Evolutionary conservation across 2,888 invertebrate genomes (phyloP), one percentile per base, ranked within the genome.

Genomic region (Erynnis tages): DNA sequence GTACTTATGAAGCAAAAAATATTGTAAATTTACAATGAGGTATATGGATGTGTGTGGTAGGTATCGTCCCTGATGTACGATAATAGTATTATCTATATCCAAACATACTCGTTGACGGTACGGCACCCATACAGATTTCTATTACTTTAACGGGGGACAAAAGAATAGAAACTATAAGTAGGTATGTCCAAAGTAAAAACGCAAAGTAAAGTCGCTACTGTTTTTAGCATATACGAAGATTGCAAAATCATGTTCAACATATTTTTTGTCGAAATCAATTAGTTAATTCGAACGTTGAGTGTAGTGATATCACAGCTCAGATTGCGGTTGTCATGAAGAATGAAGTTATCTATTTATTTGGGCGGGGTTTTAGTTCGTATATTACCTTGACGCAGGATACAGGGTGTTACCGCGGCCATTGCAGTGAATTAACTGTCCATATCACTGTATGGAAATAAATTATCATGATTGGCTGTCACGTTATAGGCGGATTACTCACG

Each of bases 401-500:
- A 56, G 57, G 63, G 60, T 58, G 58, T 61, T 60, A 55, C 59
- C 55, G 53, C 50, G 57, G 55, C 57, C 54, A 52, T 56, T 48
- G 55, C 40, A 13, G 14, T 53, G 60, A 58, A 68, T 68, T 73
- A 69, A 71, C 69, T 66, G 65, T 62, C 65, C 67, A 68, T 75
- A 74, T 73, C 69, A 67, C 63, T 74, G 68, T 69, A 76, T 72
- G 67, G 67, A 64, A 69, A 78, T 81, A 79, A 78, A 77, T 78
- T 70, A 74, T 69, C 65, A 67, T 67, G 73, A 82, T 79, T 73
- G 73, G 67, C 56, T 62, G 66, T 59, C 61, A 63, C 65, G 52
- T 60, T 55, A 59, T 53, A 45, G 52, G 55, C 49, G 55, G 53
- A 50, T 43, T 57, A 60, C 55, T 56, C 56, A 59, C 60, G 60